Percentiles rank a stretch among this genome's conserved stretches.
Conservation (phyloP, 1,140 invertebrate genomes). For the Brachionus paranguensis region DNA sequence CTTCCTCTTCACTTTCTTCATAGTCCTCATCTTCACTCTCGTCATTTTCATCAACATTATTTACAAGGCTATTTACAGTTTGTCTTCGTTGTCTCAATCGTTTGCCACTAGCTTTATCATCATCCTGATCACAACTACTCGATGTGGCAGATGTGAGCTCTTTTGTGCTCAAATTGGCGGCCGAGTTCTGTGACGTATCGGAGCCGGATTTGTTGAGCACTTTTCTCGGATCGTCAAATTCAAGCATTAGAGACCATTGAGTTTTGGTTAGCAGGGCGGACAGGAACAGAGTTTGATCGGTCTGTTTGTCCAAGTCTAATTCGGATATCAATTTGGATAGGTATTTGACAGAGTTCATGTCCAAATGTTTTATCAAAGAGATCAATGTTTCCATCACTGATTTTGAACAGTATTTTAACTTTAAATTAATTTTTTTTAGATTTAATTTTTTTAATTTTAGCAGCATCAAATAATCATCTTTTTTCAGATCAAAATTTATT, state of each 20-base stretch:
- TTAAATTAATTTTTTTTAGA: constrained; percentile 36
- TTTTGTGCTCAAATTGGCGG: background rate
- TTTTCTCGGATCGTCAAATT: background rate
- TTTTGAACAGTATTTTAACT: constrained; percentile 81
- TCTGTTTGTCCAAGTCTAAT: constrained; percentile 80
- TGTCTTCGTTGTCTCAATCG: background rate
- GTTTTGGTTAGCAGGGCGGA: constrained; percentile 80
- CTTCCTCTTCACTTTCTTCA: constrained; percentile 43
- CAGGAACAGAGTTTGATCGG: constrained; percentile 78
- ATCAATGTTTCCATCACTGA: constrained; percentile 83
- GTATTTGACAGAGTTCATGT: constrained; percentile 76
- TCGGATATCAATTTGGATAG: constrained; percentile 74
- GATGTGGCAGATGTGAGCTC: background rate
- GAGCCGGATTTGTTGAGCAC: background rate
- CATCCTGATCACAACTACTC: background rate
- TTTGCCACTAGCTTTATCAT: background rate
- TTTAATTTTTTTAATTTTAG: background rate
- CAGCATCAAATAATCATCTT: background rate
- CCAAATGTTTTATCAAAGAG: constrained; percentile 79
- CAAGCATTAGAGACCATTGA: constrained; percentile 70
- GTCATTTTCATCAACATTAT: constrained; percentile 36
- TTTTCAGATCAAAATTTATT: too few relatives aligned
- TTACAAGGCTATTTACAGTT: constrained; percentile 22
- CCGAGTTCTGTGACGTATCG: background rate
- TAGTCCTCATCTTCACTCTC: constrained; percentile 38